phyloP scores from a whole-genome alignment of 1,140 invertebrate genomes.

The Bombus terrestris region DNA sequence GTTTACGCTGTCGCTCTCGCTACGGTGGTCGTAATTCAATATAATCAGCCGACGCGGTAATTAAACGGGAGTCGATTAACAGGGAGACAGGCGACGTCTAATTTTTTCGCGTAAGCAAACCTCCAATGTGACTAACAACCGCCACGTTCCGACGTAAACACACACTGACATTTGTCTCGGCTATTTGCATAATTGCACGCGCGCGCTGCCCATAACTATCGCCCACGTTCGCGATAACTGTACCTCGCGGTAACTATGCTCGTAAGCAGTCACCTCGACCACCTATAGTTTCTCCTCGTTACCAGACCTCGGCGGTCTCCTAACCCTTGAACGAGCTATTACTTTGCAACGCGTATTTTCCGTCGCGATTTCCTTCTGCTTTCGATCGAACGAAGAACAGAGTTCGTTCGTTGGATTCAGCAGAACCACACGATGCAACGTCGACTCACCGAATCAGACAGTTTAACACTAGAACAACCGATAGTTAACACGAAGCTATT shows the following conservation, averaged over 20 bases:
- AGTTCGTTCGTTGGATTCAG: too few species aligned
- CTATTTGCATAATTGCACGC: constrained; percentile 51
- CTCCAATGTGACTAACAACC: not conserved
- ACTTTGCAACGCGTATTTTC: too few species aligned
- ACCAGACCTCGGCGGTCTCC: too few species aligned
- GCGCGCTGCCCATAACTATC: constrained; percentile 20
- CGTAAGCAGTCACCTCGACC: not conserved
- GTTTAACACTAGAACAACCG: too few species aligned
- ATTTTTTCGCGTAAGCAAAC: not conserved
- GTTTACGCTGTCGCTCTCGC: constrained; percentile 6
- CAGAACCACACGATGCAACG: too few species aligned
- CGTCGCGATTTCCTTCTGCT: too few species aligned
- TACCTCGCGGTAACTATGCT: constrained; percentile 17
- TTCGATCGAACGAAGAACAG: too few species aligned
- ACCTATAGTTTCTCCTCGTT: not conserved
- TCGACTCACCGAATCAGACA: too few species aligned
- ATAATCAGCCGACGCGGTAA: not conserved
- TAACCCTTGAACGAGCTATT: too few species aligned
- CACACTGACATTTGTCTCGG: constrained; percentile 30
- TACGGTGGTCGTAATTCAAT: not conserved
- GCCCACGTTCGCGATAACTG: constrained; percentile 35
- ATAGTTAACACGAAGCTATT: too few species aligned
- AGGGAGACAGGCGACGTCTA: not conserved
- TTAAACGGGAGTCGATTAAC: constrained; percentile 21
- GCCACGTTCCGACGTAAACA: constrained; percentile 12